A percentile compares a stretch with the other conserved stretches of the same genome.
phyloP scores from a whole-genome alignment of 2,113 vertebrate genomes.

The Corvus hawaiiensis region DNA sequence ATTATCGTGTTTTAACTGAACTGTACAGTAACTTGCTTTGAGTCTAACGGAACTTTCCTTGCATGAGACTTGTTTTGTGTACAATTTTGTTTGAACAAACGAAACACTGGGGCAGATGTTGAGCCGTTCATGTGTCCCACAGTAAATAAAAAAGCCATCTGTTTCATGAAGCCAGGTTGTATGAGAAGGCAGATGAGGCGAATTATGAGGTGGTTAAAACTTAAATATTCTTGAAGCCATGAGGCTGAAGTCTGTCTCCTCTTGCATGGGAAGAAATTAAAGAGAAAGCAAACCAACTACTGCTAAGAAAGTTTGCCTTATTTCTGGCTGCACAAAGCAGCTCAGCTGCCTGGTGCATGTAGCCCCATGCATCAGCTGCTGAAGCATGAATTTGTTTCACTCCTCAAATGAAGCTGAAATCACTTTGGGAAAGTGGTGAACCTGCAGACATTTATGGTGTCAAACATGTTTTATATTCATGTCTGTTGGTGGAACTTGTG shows the following conservation, averaged over 20 bases:
- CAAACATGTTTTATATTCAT: not conserved
- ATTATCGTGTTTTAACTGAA: not conserved
- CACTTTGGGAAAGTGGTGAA: not conserved
- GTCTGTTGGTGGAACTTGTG: not conserved
- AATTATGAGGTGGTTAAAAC: not conserved
- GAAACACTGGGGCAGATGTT: not conserved
- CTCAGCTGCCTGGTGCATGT: not conserved
- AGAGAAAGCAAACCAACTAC: not conserved
- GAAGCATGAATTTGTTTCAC: not conserved
- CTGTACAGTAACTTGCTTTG: not conserved
- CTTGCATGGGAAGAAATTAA: not conserved
- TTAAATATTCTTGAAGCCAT: not conserved
- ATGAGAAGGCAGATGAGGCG: rapidly evolving
- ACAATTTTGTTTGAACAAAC: not conserved
- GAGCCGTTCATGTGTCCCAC: not conserved
- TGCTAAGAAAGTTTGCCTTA: not conserved
- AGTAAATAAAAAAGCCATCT: not conserved
- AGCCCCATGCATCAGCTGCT: not conserved
- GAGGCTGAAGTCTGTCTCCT: not conserved
- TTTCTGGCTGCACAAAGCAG: not conserved
- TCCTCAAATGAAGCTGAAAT: not conserved
- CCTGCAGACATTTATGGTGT: not conserved
- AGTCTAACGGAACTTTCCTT: not conserved
- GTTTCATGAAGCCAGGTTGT: not conserved
- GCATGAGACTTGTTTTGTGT: not conserved